Conservation (phyloP, 2,888 invertebrate genomes). For the Aleiodes alternator region DNA sequence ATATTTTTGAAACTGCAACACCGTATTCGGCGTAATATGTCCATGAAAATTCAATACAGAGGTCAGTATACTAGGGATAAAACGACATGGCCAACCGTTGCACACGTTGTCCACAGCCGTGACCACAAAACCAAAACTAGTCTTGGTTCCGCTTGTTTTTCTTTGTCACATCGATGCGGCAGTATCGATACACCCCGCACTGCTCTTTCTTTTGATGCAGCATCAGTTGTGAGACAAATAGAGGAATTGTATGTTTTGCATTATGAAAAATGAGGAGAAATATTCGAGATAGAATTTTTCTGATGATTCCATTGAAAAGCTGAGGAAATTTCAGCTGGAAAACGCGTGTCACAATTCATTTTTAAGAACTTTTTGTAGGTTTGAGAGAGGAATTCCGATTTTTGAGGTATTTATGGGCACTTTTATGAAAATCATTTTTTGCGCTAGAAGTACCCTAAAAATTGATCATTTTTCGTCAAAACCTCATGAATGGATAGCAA, state of each 20-base stretch:
- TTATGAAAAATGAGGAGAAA: too few relatives aligned
- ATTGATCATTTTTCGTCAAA: too few relatives aligned
- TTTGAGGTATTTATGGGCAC: too few relatives aligned
- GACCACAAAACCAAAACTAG: slow-evolving; percentile 27
- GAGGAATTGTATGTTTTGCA: background rate
- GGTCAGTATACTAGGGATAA: slow-evolving; percentile 7
- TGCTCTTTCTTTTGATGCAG: background rate
- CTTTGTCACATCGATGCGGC: background rate
- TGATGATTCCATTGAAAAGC: too few relatives aligned
- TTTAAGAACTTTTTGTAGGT: too few relatives aligned
- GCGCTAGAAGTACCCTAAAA: too few relatives aligned
- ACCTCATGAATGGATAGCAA: too few relatives aligned
- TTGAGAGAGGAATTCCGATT: too few relatives aligned
- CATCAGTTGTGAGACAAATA: slow-evolving; percentile 41
- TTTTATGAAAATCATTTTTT: too few relatives aligned
- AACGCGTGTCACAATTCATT: too few relatives aligned
- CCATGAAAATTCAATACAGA: slow-evolving; percentile 28
- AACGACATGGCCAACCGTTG: slow-evolving; percentile 28
- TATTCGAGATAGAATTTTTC: too few relatives aligned
- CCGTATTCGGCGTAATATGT: background rate
- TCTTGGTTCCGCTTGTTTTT: background rate
- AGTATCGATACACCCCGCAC: slow-evolving; percentile 15
- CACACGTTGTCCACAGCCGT: slow-evolving; percentile 24
- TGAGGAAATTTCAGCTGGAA: too few relatives aligned
- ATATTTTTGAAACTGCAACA: background rate